phyloP scores from a whole-genome alignment of 2,888 invertebrate genomes.

The Drosophila nigricruria region DNA sequence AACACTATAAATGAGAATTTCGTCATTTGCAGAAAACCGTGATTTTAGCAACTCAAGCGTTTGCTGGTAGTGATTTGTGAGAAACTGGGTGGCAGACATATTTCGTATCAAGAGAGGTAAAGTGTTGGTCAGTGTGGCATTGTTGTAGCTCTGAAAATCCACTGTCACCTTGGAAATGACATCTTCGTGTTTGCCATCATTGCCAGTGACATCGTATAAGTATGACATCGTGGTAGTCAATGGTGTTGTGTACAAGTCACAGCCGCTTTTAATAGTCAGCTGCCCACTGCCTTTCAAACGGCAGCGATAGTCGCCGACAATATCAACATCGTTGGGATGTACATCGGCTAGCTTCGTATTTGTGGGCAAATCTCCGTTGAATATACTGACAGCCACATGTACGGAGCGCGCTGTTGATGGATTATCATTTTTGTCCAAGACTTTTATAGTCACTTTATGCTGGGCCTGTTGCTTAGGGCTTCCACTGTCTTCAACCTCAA shows the following conservation, averaged over 20 bases:
- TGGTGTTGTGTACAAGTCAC: slow-evolving; percentile 91
- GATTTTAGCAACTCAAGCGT: slow-evolving; percentile 89
- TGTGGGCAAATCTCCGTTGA: slow-evolving; percentile 90
- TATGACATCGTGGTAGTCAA: slow-evolving; percentile 90
- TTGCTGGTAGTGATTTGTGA: slow-evolving; percentile 91
- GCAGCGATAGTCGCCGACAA: slow-evolving; percentile 95
- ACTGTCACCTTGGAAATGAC: slow-evolving; percentile 95
- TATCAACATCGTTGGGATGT: slow-evolving; percentile 96
- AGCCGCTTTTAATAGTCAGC: slow-evolving; percentile 90
- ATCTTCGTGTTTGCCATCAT: slow-evolving; percentile 94
- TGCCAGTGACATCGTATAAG: slow-evolving; percentile 93
- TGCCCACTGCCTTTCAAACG: slow-evolving; percentile 89
- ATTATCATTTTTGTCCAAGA: slow-evolving; percentile 96
- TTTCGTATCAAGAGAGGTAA: slow-evolving; percentile 91
- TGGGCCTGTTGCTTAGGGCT: slow-evolving; percentile 93
- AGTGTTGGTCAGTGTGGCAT: slow-evolving; percentile 93
- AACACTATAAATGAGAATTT: slow-evolving; percentile 90
- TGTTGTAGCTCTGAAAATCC: slow-evolving; percentile 92
- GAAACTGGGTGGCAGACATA: slow-evolving; percentile 90
- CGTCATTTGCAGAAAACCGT: slow-evolving; percentile 88
- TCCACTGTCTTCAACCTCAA: slow-evolving; percentile 96
- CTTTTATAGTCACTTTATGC: slow-evolving; percentile 90
- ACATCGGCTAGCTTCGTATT: slow-evolving; percentile 94
- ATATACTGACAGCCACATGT: slow-evolving; percentile 91
- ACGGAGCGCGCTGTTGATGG: slow-evolving; percentile 94